Evolutionary conservation across 2,797 vertebrate species (phyloP).

Genomic region (Intellagama lesueurii): DNA sequence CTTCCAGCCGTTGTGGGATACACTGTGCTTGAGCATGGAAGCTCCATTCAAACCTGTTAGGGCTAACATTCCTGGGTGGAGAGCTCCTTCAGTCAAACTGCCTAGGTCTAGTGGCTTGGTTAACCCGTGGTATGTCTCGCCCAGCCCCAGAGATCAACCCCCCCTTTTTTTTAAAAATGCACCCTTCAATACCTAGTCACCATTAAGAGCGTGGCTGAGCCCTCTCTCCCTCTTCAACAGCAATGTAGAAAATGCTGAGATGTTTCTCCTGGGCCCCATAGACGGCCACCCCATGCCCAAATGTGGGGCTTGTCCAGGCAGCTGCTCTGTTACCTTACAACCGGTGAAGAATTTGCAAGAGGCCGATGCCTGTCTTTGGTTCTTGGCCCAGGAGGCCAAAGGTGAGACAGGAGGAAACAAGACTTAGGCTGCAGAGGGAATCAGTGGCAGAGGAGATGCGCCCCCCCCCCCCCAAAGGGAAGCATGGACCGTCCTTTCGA

Average conservation of each 20-base stretch:
- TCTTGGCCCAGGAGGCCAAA: neutral
- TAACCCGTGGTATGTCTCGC: no score
- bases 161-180: neutral
- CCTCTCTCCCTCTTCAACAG: no score
- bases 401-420: neutral
- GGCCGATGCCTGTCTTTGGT: neutral
- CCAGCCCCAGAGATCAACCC: neutral
- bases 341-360: neutral
- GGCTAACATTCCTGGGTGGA: accelerated
- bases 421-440: neutral
- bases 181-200: no score
- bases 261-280: no score
- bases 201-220: no score
- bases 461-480: no score
- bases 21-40: neutral
- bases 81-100: neutral
- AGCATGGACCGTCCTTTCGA: no score
- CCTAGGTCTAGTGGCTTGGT: no score
- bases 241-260: no score
- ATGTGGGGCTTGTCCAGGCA: neutral
- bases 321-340: no score
- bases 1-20: neutral
- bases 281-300: no score
- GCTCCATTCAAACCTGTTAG: neutral
- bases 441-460: neutral